A percentile compares a stretch with the other conserved stretches of the same genome.
phyloP scores from a whole-genome alignment of 2,113 vertebrate genomes.

The Platycercus adscitus region DNA sequence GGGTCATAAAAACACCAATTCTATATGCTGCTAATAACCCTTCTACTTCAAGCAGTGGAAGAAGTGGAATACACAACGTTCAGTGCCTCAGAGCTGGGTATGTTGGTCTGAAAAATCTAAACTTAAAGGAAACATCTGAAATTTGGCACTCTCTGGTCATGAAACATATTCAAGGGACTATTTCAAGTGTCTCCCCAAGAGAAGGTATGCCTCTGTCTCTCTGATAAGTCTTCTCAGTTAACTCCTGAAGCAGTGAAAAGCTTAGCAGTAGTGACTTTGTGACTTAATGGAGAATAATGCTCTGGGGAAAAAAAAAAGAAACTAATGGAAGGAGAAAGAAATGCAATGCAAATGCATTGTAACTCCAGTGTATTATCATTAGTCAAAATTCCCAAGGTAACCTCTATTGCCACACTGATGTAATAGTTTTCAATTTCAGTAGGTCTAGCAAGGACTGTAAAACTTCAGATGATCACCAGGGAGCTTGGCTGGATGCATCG shows the following conservation, averaged over 20 bases:
- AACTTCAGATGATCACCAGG: background rate
- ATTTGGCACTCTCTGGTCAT: background rate
- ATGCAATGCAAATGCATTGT: background rate
- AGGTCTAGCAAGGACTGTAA: background rate
- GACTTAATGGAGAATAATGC: background rate
- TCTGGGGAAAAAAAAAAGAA: background rate
- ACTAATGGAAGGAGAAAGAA: background rate
- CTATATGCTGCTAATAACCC: background rate
- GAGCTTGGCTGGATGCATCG: background rate
- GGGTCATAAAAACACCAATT: background rate
- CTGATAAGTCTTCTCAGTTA: background rate
- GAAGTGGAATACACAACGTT: background rate
- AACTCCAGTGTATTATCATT: background rate
- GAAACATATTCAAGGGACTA: background rate
- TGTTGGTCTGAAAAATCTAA: background rate
- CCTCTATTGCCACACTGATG: background rate
- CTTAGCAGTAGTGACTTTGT: background rate
- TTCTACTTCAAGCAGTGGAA: background rate
- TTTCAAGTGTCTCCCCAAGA: background rate
- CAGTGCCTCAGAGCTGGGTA: background rate
- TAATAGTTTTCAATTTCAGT: background rate
- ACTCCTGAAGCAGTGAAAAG: background rate
- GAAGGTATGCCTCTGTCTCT: background rate
- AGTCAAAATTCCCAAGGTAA: background rate
- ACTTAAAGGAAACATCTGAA: background rate